Conservation (phyloP, 2,797 vertebrate species). For the Falco cherrug region DNA sequence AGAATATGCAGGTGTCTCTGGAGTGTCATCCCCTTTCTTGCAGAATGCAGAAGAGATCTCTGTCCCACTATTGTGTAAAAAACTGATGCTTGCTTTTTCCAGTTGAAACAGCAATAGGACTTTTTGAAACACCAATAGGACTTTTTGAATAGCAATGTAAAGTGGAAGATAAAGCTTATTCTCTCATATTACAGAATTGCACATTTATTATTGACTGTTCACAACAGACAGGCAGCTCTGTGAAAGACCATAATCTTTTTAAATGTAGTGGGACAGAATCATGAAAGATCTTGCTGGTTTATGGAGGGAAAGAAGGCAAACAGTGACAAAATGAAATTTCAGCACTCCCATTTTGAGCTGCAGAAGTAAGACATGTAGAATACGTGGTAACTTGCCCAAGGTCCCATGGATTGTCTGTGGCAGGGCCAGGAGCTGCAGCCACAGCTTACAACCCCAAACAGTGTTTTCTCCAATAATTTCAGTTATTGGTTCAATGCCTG, state of each 20-base stretch:
- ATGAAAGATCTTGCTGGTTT: not conserved
- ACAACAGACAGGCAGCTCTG: not conserved
- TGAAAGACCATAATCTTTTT: not conserved
- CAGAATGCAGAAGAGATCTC: not conserved
- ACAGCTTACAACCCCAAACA: not conserved
- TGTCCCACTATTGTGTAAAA: not conserved
- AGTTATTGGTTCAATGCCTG: not conserved
- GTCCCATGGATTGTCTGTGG: not conserved
- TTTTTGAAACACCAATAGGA: not conserved
- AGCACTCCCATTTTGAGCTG: not conserved
- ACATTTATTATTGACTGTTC: not conserved
- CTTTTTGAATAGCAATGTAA: not conserved
- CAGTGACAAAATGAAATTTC: not conserved
- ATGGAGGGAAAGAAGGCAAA: not conserved
- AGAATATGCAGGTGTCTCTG: not conserved
- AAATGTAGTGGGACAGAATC: not conserved
- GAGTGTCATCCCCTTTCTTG: accelerated
- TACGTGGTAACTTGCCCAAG: not conserved
- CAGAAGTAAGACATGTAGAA: not conserved
- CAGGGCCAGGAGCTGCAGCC: not conserved
- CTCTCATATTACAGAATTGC: not conserved
- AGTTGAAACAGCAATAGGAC: not conserved
- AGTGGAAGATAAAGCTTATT: not conserved
- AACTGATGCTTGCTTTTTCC: not conserved
- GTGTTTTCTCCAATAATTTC: not conserved